Base-by-base conservation (phyloP, 2,888 invertebrate species). In the Chironomus riparius region DNA sequence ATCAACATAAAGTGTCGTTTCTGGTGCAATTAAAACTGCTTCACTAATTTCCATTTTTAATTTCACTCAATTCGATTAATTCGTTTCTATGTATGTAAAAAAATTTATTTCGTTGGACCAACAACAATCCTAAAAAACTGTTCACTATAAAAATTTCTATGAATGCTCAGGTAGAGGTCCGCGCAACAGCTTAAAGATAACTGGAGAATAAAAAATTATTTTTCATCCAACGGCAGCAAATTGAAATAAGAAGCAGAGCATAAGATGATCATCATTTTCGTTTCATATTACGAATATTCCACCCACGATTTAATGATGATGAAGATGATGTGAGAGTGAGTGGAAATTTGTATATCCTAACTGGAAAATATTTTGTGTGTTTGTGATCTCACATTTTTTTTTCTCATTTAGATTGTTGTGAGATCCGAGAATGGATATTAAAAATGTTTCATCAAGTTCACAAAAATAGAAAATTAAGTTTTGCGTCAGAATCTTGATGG, bases 101-200 rank as follows among this genome's bases (percentile, higher is more conserved):
- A 28, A 62, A 69, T 10, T 38, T 10, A 62, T 22, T 72, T 77
- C 77, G 77, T 77, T 77, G 77, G 77, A 76, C 77, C 77, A 76
- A 74, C 76, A 78, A 77, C 28, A 28, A 28, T 28, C 3, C 28
- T 28, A 28, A 4, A 28, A 5, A 28, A 24, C 2, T 24, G 22
- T 38, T 38, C 38, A 38, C 38, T 38, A 38, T 38, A 10, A 10
- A 38, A n/a, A 5, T 28, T 2, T 38, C 7, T 38, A 38, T 38
- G 38, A 62, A 62, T 78, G 77, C 77, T 76, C 78, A 77, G 77
- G 78, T 78, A 79, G 77, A 78, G 78, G 78, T 79, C 78, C 78
- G 77, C 62, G 78, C 78, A 78, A 68, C 74, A 73, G 77, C 75
- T 77, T 71, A 77, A 77, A 77, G 77, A 77, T 78, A 70, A 78